A percentile compares a stretch with the other conserved stretches of the same genome.
These are phyloP conservation scores for Galaxea fascicularis DNA, from an alignment of 92 coral and sea anemone species.

Conservation along the genomic window DNA sequence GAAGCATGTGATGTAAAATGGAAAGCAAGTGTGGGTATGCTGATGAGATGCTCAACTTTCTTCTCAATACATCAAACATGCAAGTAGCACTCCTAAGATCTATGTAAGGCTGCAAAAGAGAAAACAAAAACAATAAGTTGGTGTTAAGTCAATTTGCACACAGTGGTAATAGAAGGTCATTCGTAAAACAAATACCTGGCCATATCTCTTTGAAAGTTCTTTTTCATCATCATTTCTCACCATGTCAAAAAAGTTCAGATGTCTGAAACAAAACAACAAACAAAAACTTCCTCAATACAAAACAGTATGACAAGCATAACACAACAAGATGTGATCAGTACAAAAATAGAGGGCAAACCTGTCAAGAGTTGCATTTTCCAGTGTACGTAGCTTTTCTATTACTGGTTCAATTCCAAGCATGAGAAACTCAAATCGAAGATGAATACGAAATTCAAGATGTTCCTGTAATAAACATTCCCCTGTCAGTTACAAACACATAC, in stretches of 20 bases:
- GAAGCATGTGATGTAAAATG: slow-evolving; percentile 89
- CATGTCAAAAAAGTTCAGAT: slow-evolving; percentile 94
- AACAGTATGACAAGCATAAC: too few species aligned
- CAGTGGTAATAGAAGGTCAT: not conserved
- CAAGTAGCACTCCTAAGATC: slow-evolving; percentile 95
- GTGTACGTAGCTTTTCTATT: slow-evolving; percentile 89
- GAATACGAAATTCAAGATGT: slow-evolving; percentile 95
- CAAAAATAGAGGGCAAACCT: slow-evolving; percentile 41
- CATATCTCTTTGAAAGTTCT: slow-evolving; percentile 90
- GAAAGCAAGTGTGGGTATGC: slow-evolving; percentile 95
- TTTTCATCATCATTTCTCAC: slow-evolving; percentile 94
- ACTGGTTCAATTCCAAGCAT: slow-evolving; percentile 99
- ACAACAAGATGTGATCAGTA: not conserved
- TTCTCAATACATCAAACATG: slow-evolving; percentile 90
- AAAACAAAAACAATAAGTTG: not conserved
- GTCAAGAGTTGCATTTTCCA: slow-evolving; percentile 92
- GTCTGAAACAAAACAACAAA: slow-evolving; percentile 58
- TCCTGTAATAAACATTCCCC: slow-evolving; percentile 55
- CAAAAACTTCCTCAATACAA: too few species aligned
- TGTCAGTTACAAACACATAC: not conserved
- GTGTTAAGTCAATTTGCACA: not conserved
- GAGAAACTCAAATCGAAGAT: slow-evolving; percentile 95
- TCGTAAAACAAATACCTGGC: slow-evolving; percentile 84
- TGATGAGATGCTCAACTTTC: slow-evolving; percentile 88
- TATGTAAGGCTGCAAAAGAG: slow-evolving; percentile 80